phyloP scores from a whole-genome alignment of 2,113 vertebrate genomes.

The Odontophorus gujanensis region DNA sequence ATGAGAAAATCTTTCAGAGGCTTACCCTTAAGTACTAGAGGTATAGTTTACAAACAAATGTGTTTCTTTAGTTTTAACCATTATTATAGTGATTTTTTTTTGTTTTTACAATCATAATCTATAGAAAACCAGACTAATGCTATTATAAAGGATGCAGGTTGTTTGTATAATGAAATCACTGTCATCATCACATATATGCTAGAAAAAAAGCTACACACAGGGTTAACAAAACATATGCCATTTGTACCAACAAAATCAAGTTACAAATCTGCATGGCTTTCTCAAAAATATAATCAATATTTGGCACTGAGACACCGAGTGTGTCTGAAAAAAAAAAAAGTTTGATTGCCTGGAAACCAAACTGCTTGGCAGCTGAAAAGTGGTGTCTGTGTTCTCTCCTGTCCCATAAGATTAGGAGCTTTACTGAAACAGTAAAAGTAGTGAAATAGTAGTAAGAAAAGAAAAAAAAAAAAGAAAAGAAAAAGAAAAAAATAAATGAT shows the following conservation, averaged over 20 bases:
- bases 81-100: neutral
- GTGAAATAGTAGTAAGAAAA: neutral
- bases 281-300: neutral
- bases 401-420: neutral
- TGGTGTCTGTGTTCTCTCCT: neutral
- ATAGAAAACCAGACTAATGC: neutral
- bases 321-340: neutral
- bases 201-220: neutral
- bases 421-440: neutral
- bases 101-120: neutral
- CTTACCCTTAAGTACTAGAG: neutral
- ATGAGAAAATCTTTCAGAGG: neutral
- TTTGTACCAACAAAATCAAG: neutral
- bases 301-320: neutral
- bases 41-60: neutral
- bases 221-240: neutral
- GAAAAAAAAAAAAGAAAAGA: neutral
- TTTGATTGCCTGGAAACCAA: neutral
- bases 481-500: neutral
- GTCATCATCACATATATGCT: neutral
- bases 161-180: neutral
- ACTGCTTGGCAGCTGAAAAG: neutral
- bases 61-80: neutral
- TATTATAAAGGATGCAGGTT: neutral
- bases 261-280: neutral